Base-by-base conservation (phyloP, 1,140 invertebrate species). In the Plodia interpunctella region DNA sequence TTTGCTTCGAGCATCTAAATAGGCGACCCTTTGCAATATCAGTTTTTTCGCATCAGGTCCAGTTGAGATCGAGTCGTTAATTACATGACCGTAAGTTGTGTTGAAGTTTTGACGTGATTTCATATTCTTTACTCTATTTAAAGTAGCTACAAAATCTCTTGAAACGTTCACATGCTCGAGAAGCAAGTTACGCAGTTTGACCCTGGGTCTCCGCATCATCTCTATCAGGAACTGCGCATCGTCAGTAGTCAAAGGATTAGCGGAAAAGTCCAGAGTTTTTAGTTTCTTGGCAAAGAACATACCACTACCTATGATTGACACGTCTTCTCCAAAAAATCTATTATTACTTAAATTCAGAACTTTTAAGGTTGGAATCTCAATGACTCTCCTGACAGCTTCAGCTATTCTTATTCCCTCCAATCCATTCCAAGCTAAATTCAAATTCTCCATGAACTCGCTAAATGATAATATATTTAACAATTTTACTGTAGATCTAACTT, bases 231-330 rank as follows among this genome's bases (percentile, higher is more conserved):
- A 15, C 8, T 63, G 60, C 3, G 82, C 86, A 61, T 90, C 81
- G 5, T 78, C 64, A 0, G 83, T 73, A 17, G 72, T 70, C 28
- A 85, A 66, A 21, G 80, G 80, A 71, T 90, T 90, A 55, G 64
- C 83, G 13, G 85, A 88, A 25, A 90, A 63, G 72, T 89, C 74
- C 32, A 90, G 63, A 18, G 68, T 78, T n/a, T 44, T 53, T 10
- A 90, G 68, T 49, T 72, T 68, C 49, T 72, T 82, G 55, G 71
- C 75, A 30, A 63, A 69, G 15, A 55, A 2, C 57, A 80, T 59
- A 56, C 38, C 57, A n/a, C 25, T 49, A 18, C 38, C 54, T 18
- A 81, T 72, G 11, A 57, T 44, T 13, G 49, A 57, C 8, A 78
- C 59, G 11, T 67, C 69, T 32, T 74, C 62, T 18, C 53, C 65